These are phyloP conservation scores for Zele albiditarsus DNA, from an alignment of 2,888 invertebrate species.

Conservation along the genomic window DNA sequence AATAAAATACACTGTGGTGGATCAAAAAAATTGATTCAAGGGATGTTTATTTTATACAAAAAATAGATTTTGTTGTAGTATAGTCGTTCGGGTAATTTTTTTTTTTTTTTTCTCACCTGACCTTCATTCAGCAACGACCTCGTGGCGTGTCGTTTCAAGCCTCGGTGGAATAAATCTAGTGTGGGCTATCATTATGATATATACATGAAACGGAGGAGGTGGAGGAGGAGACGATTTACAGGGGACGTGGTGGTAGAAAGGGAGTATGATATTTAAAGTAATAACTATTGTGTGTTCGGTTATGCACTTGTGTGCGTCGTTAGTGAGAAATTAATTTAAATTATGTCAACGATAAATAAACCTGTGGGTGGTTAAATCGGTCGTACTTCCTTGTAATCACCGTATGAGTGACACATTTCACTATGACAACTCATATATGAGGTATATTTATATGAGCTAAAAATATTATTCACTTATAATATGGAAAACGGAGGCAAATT, in stretches of 20 bases:
- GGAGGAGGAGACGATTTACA: not conserved
- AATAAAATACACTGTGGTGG: no score
- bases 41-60: no score
- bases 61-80: no score
- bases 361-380: slow-evolving; percentile 40
- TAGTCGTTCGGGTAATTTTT: slow-evolving; percentile 21
- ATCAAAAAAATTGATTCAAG: no score
- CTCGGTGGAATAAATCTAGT: slow-evolving; percentile 42
- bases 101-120: slow-evolving; percentile 8
- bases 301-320: slow-evolving; percentile 26
- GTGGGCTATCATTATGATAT: slow-evolving; percentile 17
- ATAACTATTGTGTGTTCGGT: slow-evolving; percentile 23
- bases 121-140: slow-evolving; percentile 20
- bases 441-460: not conserved
- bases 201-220: not conserved
- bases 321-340: slow-evolving; percentile 49
- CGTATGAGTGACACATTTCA: slow-evolving; percentile 28
- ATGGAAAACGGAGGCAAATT: not conserved
- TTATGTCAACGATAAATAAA: slow-evolving; percentile 46
- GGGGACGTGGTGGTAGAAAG: not conserved
- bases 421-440: not conserved
- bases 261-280: slow-evolving; percentile 23
- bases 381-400: slow-evolving; percentile 33
- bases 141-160: slow-evolving; percentile 30
- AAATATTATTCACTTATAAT: not conserved